Evolutionary conservation across 2,888 invertebrate species (phyloP).

Genomic region (Sphinx pinastri): DNA sequence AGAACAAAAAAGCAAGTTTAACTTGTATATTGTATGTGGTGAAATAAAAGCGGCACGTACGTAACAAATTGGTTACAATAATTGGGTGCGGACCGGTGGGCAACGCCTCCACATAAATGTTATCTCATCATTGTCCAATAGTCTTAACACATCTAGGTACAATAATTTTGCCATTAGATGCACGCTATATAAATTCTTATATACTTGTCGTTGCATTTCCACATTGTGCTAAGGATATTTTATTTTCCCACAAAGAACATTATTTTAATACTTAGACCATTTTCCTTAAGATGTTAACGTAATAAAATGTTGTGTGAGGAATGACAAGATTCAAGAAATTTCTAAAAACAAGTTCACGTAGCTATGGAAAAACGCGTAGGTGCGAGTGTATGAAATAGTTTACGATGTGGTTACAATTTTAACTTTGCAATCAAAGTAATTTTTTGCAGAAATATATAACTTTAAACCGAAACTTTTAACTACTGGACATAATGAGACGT

Average conservation of each 20-base stretch:
- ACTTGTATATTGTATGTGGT: not conserved
- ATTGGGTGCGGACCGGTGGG: constrained; percentile 23
- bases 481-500: too few species aligned
- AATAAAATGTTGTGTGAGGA: not conserved
- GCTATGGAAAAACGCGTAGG: too few species aligned
- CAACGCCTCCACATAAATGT: constrained; percentile 40
- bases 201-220: not conserved
- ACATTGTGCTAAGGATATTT: not conserved
- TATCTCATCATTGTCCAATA: constrained; percentile 45
- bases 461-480: too few species aligned
- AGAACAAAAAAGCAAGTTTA: not conserved
- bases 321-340: not conserved
- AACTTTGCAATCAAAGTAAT: too few species aligned
- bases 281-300: constrained; percentile 3
- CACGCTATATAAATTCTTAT: constrained; percentile 38
- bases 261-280: not conserved
- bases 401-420: too few species aligned
- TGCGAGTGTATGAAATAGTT: too few species aligned
- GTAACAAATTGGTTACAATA: constrained; percentile 19
- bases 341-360: too few species aligned
- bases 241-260: not conserved
- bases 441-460: too few species aligned
- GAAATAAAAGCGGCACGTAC: constrained; percentile 12
- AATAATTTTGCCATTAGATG: constrained; percentile 42
- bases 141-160: constrained; percentile 37